A percentile compares a stretch with the other conserved stretches of the same genome.
Conservation (phyloP, 2,888 invertebrate genomes). For the Chymomyza caudatula region DNA sequence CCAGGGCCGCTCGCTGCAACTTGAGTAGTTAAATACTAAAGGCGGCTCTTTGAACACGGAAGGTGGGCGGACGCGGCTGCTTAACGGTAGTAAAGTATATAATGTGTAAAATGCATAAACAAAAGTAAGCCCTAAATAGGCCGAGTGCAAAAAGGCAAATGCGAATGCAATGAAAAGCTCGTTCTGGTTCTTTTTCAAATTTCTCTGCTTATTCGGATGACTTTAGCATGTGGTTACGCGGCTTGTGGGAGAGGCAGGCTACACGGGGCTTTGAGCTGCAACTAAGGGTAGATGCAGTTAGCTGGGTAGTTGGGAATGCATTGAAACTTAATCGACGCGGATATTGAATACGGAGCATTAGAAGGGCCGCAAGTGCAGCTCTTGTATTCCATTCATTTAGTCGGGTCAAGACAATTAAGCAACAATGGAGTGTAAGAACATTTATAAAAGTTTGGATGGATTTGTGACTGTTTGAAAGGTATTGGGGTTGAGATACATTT, state of each 20-base stretch:
- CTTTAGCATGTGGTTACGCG: too few relatives aligned
- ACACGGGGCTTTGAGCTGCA: background rate
- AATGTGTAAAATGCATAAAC: slow-evolving; percentile 48
- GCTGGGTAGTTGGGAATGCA: background rate
- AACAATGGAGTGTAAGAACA: background rate
- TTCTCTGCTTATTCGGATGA: too few relatives aligned
- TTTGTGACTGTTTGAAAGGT: background rate
- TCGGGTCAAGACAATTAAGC: background rate
- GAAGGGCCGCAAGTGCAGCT: background rate
- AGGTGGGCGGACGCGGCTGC: background rate
- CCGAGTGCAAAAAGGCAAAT: slow-evolving; percentile 34
- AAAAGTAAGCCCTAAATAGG: slow-evolving; percentile 47
- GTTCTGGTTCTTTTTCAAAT: background rate
- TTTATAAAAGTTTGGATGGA: background rate
- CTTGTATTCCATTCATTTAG: background rate
- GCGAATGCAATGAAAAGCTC: background rate
- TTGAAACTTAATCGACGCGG: background rate
- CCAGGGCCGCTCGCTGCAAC: background rate
- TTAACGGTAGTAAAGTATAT: slow-evolving; percentile 34
- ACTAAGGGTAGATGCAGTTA: background rate
- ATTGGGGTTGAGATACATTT: background rate
- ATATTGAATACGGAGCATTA: background rate
- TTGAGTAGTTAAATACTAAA: background rate
- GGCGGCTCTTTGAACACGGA: background rate
- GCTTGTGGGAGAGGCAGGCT: background rate